Evolutionary conservation across 2,888 invertebrate genomes (phyloP), one percentile per base, ranked within the genome.

Genomic region (Drosophila mercatorum): DNA sequence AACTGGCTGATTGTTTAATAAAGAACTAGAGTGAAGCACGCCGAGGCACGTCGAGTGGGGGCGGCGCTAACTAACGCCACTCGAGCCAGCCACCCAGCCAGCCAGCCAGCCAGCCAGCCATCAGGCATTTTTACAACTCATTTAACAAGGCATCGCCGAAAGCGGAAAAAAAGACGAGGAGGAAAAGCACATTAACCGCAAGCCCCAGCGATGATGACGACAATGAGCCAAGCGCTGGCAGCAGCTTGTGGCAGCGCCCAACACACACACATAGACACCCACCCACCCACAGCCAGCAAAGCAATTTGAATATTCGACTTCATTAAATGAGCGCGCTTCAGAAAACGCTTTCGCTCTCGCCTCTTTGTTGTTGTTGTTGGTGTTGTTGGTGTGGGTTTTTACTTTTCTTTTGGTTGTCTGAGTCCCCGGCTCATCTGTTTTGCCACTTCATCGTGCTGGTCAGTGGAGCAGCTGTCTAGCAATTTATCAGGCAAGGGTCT

Each of bases 241-340:
- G 78, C 75, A 72, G 66, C 58, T 65, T 74, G 60, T 57, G 22
- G 61, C 17, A 17, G 14, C 49, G 14, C 8, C 6, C 31, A 12
- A n/a, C 68, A 47, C 28, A 43, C 47, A 64, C 65, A 31, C 53
- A 66, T 52, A 34, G 5, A 17, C 51, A 64, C 43, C 22, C 22
- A 22, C 1, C 22, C 26, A 11, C 28, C 38, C 51, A 60, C 58
- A 43, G 51, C 60, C 55, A 31, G 6, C 11, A 22, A 63, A 57
- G 75, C 66, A 74, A 86, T 85, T 90, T 90, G 85, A 90, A 86
- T 86, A 89, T 88, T 90, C 78, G 87, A 83, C 75, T 88, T 90
- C 90, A 85, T 88, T 85, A 85, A 80, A 69, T 79, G 69, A 56
- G 66, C 67, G 60, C 67, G 66, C 34, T 76, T 60, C 49, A 51